phyloP scores from a whole-genome alignment of 1,140 invertebrate species.

The Penaeus indicus region DNA sequence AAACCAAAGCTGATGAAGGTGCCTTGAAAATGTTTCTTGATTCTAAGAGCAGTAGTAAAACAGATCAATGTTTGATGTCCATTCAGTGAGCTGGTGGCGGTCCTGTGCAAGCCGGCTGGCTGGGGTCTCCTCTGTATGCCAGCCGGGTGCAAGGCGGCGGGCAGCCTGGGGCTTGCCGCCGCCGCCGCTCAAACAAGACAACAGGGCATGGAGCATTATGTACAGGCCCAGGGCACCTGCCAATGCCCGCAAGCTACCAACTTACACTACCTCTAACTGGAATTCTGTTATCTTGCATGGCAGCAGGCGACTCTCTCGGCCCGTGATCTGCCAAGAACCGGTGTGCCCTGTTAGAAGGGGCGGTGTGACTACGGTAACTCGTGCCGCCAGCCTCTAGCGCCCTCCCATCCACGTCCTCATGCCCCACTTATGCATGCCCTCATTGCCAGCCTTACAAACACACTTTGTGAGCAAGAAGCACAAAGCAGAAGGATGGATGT shows the following conservation, averaged over 20 bases:
- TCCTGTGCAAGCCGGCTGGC: slow-evolving; percentile 58
- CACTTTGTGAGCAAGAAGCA: too few relatives aligned
- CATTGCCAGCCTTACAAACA: too few relatives aligned
- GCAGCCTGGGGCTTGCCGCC: neutral
- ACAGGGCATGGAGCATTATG: slow-evolving; percentile 48
- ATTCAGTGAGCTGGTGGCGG: slow-evolving; percentile 37
- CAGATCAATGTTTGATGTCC: slow-evolving; percentile 44
- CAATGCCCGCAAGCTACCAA: slow-evolving; percentile 46
- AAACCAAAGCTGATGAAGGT: slow-evolving; percentile 61
- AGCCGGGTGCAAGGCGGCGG: slow-evolving; percentile 44
- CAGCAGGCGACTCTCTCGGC: slow-evolving; percentile 63
- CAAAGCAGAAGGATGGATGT: too few relatives aligned
- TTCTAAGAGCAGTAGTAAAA: slow-evolving; percentile 51
- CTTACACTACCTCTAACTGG: slow-evolving; percentile 62
- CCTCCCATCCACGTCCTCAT: neutral
- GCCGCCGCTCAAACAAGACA: slow-evolving; percentile 36
- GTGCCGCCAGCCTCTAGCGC: slow-evolving; percentile 13
- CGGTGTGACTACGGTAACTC: slow-evolving; percentile 50
- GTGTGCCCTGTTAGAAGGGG: slow-evolving; percentile 64
- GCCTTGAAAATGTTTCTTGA: slow-evolving; percentile 51
- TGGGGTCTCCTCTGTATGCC: slow-evolving; percentile 40
- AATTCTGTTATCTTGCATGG: slow-evolving; percentile 60
- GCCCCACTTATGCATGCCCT: neutral
- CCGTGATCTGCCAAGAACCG: slow-evolving; percentile 65
- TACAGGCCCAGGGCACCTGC: slow-evolving; percentile 38